Evolutionary conservation across 2,888 invertebrate species (phyloP).

Genomic region (Teleogryllus oceanicus): DNA sequence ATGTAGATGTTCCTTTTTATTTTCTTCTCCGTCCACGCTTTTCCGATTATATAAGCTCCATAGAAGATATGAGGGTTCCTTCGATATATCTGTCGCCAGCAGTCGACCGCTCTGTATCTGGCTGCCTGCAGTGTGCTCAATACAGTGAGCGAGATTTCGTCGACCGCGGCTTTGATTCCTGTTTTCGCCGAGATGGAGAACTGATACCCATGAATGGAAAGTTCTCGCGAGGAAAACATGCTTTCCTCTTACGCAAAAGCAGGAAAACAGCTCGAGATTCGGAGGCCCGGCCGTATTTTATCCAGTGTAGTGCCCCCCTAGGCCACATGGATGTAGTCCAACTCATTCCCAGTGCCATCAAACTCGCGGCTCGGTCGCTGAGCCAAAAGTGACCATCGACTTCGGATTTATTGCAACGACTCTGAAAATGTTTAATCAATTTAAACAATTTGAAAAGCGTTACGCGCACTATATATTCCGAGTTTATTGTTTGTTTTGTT

Average conservation of each 20-base stretch:
- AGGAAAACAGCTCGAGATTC: background rate
- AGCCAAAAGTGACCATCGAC: constrained; percentile 9
- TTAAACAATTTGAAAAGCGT: constrained; percentile 9
- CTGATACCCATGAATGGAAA: constrained; percentile 18
- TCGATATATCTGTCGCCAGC: too few species aligned
- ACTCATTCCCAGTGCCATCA: background rate
- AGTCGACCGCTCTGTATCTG: too few species aligned
- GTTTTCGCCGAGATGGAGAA: background rate
- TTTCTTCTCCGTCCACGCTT: too few species aligned
- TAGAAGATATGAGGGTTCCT: too few species aligned
- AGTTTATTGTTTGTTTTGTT: constrained; percentile 9
- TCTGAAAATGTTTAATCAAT: constrained; percentile 1
- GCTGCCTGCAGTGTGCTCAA: too few species aligned
- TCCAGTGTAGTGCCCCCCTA: background rate
- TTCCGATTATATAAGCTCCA: too few species aligned
- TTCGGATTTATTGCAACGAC: constrained; percentile 18
- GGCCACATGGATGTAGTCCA: constrained; percentile 3
- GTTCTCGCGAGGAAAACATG: constrained; percentile 9
- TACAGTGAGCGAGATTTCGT: background rate
- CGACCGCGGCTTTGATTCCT: background rate
- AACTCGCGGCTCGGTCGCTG: background rate
- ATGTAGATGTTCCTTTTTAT: too few species aligned
- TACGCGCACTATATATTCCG: background rate
- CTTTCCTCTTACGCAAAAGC: constrained; percentile 7
- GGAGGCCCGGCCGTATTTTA: background rate